A percentile compares a stretch with the other conserved stretches of the same genome.
These are phyloP conservation scores for Colossoma macropomum DNA, from an alignment of 2,113 vertebrate genomes.

Conservation along the genomic window DNA sequence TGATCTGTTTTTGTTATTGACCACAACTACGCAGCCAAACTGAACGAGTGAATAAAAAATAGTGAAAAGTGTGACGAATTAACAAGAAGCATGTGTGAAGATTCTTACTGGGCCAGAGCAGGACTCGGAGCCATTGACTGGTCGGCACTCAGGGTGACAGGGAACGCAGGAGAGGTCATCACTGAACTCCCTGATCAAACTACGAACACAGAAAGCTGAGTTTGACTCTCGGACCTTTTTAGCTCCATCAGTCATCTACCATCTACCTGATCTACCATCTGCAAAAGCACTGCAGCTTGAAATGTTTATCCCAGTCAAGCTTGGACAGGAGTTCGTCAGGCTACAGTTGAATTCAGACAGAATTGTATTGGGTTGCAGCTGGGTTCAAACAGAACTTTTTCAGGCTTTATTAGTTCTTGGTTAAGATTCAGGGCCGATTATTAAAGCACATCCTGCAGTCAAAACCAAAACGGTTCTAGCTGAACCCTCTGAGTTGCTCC, in stretches of 20 bases:
- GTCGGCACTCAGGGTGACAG: slow-evolving; percentile 89
- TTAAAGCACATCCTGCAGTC: too few relatives aligned
- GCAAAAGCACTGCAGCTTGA: too few relatives aligned
- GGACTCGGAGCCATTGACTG: slow-evolving; percentile 85
- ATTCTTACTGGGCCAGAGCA: slow-evolving; percentile 86
- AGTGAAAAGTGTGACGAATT: too few relatives aligned
- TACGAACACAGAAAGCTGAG: slow-evolving; percentile 12
- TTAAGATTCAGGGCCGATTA: too few relatives aligned
- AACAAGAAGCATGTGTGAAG: too few relatives aligned
- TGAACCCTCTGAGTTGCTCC: not conserved
- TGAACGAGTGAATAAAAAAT: too few relatives aligned
- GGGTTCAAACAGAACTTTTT: too few relatives aligned
- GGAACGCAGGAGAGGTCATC: slow-evolving; percentile 80
- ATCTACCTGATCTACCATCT: not conserved
- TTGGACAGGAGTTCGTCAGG: not conserved
- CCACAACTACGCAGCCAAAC: too few relatives aligned
- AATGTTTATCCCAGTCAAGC: too few relatives aligned
- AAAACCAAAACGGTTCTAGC: not conserved
- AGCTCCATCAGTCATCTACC: not conserved
- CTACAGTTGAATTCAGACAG: not conserved
- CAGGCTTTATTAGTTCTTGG: too few relatives aligned
- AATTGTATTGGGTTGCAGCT: not conserved
- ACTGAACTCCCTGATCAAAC: slow-evolving; percentile 81
- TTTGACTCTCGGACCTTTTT: not conserved
- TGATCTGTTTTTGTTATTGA: too few relatives aligned